Evolutionary conservation across 2,888 invertebrate genomes (phyloP).

Genomic region (Protula sp.): DNA sequence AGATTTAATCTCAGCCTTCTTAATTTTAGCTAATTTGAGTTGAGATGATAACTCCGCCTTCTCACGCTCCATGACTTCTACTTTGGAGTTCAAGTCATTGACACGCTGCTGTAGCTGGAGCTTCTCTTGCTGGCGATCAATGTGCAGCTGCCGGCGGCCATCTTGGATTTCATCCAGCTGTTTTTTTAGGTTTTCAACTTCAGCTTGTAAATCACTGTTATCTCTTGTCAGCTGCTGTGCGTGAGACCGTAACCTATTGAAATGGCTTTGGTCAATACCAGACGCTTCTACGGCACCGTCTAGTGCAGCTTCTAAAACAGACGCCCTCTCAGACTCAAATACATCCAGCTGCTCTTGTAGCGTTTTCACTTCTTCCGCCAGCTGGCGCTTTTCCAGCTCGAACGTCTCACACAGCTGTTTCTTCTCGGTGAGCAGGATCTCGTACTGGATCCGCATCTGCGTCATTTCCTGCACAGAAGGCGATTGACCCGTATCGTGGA

Average conservation of each 20-base stretch:
- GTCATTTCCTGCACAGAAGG: slow-evolving; percentile 2
- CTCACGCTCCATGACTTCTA: neutral
- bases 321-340: neutral
- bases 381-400: slow-evolving; percentile 7
- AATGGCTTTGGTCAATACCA: no score
- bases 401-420: slow-evolving; percentile 11
- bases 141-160: neutral
- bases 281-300: neutral
- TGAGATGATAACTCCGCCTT: neutral
- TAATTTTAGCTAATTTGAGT: neutral
- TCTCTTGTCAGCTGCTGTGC: neutral
- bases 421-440: slow-evolving; percentile 19
- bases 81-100: neutral
- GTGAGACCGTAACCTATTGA: neutral
- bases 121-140: neutral
- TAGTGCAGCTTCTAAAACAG: neutral
- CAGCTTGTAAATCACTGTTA: neutral
- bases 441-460: slow-evolving; percentile 10
- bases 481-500: neutral
- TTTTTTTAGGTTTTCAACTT: neutral
- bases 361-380: neutral
- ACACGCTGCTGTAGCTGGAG: neutral
- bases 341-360: neutral
- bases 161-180: neutral
- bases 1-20: slow-evolving; percentile 1